Evolutionary conservation across 2,797 vertebrate species (phyloP).

Genomic region (Anableps anableps): DNA sequence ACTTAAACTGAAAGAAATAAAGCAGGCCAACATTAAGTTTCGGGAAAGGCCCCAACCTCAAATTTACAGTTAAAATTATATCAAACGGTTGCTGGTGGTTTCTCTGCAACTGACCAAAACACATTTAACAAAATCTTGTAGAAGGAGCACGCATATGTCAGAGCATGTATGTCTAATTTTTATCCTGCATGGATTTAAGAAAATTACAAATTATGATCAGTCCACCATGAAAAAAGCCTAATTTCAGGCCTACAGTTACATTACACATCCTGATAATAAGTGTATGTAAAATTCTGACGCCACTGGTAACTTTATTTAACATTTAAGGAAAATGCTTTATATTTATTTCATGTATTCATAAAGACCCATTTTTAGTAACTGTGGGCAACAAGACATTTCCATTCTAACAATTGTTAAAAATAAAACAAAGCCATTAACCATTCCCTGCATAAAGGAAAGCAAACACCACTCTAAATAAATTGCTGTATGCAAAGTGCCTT

Average conservation of each 20-base stretch:
- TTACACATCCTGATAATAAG: not conserved
- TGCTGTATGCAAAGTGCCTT: slow-evolving; percentile 67
- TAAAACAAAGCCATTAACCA: slow-evolving; percentile 52
- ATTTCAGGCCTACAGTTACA: not conserved
- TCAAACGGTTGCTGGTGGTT: not conserved
- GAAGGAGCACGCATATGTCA: not conserved
- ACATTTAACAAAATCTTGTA: not conserved
- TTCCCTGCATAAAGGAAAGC: slow-evolving; percentile 48
- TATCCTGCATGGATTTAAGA: not conserved
- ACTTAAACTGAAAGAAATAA: not conserved
- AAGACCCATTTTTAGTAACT: slow-evolving; percentile 35
- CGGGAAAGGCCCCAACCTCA: not conserved
- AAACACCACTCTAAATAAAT: slow-evolving; percentile 65
- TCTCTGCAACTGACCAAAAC: not conserved
- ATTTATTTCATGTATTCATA: slow-evolving; percentile 12
- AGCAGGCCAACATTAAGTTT: not conserved
- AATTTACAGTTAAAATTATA: not conserved
- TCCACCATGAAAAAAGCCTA: not conserved
- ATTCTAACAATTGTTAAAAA: slow-evolving; percentile 40
- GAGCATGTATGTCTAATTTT: not conserved
- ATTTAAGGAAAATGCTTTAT: not conserved
- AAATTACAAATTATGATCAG: not conserved
- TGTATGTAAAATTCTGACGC: not conserved
- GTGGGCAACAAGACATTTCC: slow-evolving; percentile 10
- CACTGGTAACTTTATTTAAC: not conserved